Conservation (phyloP, 1,140 invertebrate genomes). For the Drosophila virilis region DNA sequence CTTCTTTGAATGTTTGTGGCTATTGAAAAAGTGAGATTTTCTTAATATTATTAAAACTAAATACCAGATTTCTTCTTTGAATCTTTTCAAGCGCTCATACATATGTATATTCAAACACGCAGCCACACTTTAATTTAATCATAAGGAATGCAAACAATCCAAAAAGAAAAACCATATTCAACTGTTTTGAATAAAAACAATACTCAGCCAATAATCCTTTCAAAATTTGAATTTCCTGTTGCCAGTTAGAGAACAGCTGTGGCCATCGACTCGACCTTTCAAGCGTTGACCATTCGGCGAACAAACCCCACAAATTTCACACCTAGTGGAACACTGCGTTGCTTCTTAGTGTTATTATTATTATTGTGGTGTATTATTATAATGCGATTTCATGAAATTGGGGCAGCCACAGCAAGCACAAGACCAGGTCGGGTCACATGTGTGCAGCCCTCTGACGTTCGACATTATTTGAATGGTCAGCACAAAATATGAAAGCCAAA, state of each 20-base stretch:
- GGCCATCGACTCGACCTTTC: slow-evolving; percentile 31
- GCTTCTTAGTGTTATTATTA: slow-evolving; percentile 57
- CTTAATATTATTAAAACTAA: no score
- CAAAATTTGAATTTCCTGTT: slow-evolving; percentile 60
- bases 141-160: slow-evolving; percentile 17
- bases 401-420: slow-evolving; percentile 49
- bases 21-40: no score
- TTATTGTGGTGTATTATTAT: slow-evolving; percentile 69
- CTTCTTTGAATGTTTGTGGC: no score
- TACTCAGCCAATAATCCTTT: slow-evolving; percentile 58
- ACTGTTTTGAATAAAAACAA: slow-evolving; percentile 29
- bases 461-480: slow-evolving; percentile 66
- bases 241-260: slow-evolving; percentile 48
- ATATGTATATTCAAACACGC: no score
- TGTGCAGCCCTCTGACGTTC: slow-evolving; percentile 30
- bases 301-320: slow-evolving; percentile 58
- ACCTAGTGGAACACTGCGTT: slow-evolving; percentile 65
- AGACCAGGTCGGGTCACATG: slow-evolving; percentile 56
- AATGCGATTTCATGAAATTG: slow-evolving; percentile 72
- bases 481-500: slow-evolving; percentile 32
- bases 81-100: no score
- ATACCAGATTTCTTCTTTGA: no score
- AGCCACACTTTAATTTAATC: background rate
- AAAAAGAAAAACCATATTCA: no score
- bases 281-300: slow-evolving; percentile 41